These are phyloP conservation scores for Eupithecia vulgata DNA, from an alignment of 2,888 invertebrate genomes.

Conservation along the genomic window DNA sequence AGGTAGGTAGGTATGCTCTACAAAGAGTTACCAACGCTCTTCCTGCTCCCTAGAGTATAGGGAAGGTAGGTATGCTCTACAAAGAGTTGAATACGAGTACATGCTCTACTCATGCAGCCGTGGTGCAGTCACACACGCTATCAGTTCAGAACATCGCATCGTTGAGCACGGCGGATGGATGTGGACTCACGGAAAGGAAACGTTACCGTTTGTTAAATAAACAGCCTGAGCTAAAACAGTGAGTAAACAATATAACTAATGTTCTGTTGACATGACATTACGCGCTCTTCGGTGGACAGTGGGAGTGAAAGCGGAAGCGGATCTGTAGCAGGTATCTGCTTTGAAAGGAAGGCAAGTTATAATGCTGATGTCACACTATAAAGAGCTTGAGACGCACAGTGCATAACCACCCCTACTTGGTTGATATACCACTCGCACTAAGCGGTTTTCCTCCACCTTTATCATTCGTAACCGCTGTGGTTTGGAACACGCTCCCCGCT, in stretches of 20 bases:
- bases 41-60: no score
- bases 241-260: neutral
- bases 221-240: neutral
- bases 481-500: no score
- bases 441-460: no score
- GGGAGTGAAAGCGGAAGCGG: neutral
- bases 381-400: no score
- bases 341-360: neutral
- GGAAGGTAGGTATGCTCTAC: neutral
- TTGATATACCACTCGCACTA: no score
- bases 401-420: no score
- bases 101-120: neutral
- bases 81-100: neutral
- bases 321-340: neutral
- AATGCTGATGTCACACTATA: no score
- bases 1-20: no score
- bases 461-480: no score
- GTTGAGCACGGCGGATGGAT: slow-evolving; percentile 26
- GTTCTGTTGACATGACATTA: neutral
- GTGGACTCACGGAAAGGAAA: neutral
- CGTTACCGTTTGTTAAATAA: neutral
- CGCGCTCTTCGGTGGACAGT: neutral
- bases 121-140: slow-evolving; percentile 10
- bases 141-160: slow-evolving; percentile 19
- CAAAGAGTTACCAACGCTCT: no score